Evolutionary conservation across 2,888 invertebrate species (phyloP), one percentile per base, ranked within the genome.

Genomic region (Drosophila pseudotalamancana): DNA sequence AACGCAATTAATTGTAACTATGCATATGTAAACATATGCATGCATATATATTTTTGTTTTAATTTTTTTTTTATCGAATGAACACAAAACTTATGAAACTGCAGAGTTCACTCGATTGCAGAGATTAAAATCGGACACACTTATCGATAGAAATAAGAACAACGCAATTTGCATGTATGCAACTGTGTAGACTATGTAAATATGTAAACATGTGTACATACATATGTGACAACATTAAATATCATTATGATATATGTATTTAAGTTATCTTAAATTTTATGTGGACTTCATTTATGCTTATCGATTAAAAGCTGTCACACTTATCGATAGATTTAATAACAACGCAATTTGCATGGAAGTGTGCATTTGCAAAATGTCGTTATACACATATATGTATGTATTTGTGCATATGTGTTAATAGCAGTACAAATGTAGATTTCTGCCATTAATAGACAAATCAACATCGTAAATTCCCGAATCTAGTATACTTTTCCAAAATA

Each of bases 401-500:
- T 34, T 12, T 35, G 39, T 37, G 19, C 6, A 50, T 19, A 6
- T 32, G 16, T 35, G 11, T n/a, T n/a, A n/a, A n/a, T n/a, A n/a
- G n/a, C n/a, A n/a, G n/a, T 23, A 11, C 5, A 29, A 4, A 5
- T 18, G 9, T 45, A 12, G n/a, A n/a, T n/a, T n/a, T 29, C 14
- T 35, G 16, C 34, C 48, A 9, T 16, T 11, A n/a, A 11, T 11
- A 16, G 3, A 18, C 27, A 37, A 27, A 27, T 21, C 19, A 19
- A 37, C 49, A 14, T 11, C 49, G 49, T 37, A 49, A 11, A 49
- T 29, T 37, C 11, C 2, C n/a, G n/a, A 35, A 48, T 18, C 18
- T 25, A 5, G 25, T 25, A 18, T 16, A n/a, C 21, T 6, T 25
- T 9, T 16, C n/a, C 18, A 35, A n/a, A 35, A 25, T 18, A 25